Percentiles rank a stretch among this genome's conserved stretches.
These are phyloP conservation scores for Iselma pallidipennis DNA, from an alignment of 2,888 invertebrate genomes.

Conservation along the genomic window DNA sequence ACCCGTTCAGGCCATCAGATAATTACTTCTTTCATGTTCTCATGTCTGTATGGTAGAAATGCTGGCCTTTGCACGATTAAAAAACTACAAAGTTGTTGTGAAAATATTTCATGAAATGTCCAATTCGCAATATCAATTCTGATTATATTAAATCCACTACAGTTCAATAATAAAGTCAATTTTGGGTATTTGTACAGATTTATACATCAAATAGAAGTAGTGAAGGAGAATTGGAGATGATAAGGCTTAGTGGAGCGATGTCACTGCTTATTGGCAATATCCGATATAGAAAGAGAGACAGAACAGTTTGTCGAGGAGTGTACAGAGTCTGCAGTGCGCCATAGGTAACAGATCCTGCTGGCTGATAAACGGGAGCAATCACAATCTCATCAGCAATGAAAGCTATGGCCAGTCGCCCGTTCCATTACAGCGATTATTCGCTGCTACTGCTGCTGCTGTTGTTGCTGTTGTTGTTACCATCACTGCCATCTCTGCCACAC, in stretches of 20 bases:
- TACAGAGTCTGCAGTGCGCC: conserved; percentile 42
- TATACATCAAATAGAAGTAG: not conserved
- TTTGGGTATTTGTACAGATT: conserved; percentile 3
- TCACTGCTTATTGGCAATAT: conserved; percentile 25
- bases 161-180: no score
- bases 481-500: not conserved
- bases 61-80: not conserved
- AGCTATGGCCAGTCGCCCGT: conserved; percentile 50
- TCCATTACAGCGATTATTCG: conserved; percentile 45
- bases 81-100: no score
- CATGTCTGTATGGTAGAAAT: conserved; percentile 4
- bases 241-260: conserved; percentile 5
- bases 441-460: conserved; percentile 12
- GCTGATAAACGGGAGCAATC: conserved; percentile 53
- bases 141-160: no score
- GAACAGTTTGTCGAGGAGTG: conserved; percentile 24
- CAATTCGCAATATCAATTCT: no score
- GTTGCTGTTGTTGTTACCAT: conserved; percentile 11
- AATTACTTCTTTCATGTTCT: conserved; percentile 35
- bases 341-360: conserved; percentile 45
- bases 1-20: conserved; percentile 42
- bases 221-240: conserved; percentile 2
- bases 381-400: conserved; percentile 54
- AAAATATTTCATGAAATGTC: no score
- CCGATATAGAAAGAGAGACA: conserved; percentile 2